Evolutionary conservation across 2,113 vertebrate genomes (phyloP), one percentile per base, ranked within the genome.

Genomic region (Tragelaphus imberbis): DNA sequence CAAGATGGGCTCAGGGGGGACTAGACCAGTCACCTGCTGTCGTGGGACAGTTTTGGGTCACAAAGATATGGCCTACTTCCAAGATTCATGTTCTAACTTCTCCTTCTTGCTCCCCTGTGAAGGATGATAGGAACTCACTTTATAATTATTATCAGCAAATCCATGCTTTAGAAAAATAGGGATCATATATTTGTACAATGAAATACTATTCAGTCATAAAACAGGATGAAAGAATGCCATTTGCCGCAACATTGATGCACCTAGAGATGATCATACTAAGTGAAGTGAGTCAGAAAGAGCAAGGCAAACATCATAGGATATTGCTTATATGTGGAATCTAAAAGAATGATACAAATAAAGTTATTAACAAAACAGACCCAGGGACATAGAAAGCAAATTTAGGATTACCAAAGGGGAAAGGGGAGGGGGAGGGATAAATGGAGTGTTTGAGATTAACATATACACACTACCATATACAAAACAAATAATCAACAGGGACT

Each of bases 111-210:
- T 44, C 9, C 7, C 12, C 2, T 30, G 21, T 51, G 47, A 58
- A 19, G 86, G 25, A 2, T 44, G 5, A 0, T 81, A 49, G 56
- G 47, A 15, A 5, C 15, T 65, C 3, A 11, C 2, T 11, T 59
- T 16, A 44, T 51, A 36, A 44, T 75, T 84, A 56, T 23, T 36
- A 88, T 16, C 12, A 71, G 44, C 28, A 79, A 59, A 53, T 21
- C 19, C 19, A 36, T 7, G 11, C 44, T 86, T n/a, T 53, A 10
- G 71, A 75, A 59, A 19, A n/a, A 53, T 5, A 53, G 16, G 81
- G 55, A 27, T 16, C 28, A 12, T 51, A 81, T 51, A 81, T 51
- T 51, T 81, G 28, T 51, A 51, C 28, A 81, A 51, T 51, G 28
- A 49, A 51, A 51, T 21, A 51, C 47, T 51, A 51, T 30, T 53